A percentile compares a stretch with the other conserved stretches of the same genome.
Evolutionary conservation across 2,797 vertebrate genomes (phyloP).

Genomic region (Hyperoplus lanceolatus): DNA sequence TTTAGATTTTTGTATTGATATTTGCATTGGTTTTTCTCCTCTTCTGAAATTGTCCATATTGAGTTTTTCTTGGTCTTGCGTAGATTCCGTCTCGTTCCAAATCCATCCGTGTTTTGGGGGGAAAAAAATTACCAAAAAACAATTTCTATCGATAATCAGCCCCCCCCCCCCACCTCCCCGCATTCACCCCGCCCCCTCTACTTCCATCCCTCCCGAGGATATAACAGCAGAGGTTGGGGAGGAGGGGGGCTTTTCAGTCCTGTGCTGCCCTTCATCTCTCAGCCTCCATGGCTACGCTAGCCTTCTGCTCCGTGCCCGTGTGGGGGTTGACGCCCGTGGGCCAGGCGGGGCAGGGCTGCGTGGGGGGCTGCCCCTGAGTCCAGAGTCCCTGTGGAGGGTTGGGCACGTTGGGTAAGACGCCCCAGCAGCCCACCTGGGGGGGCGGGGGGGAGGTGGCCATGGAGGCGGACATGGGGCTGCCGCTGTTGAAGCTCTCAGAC

Average conservation of each 20-base stretch:
- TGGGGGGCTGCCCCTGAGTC: slow-evolving; percentile 89
- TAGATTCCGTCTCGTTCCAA: slow-evolving; percentile 61
- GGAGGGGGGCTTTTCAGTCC: slow-evolving; percentile 50
- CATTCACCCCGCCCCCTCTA: background rate
- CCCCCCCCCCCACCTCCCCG: slow-evolving; percentile 24
- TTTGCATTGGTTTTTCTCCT: slow-evolving; percentile 85
- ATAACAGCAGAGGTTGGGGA: background rate
- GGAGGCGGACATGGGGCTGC: slow-evolving; percentile 88
- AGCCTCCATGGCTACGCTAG: slow-evolving; percentile 95
- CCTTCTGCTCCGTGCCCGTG: slow-evolving; percentile 91
- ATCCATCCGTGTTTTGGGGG: slow-evolving; percentile 50
- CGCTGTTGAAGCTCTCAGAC: slow-evolving; percentile 94
- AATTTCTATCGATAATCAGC: slow-evolving; percentile 31
- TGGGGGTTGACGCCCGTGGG: slow-evolving; percentile 89
- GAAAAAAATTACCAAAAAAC: slow-evolving; percentile 59
- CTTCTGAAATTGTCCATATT: slow-evolving; percentile 81
- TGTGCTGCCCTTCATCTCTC: slow-evolving; percentile 93
- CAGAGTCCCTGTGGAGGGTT: slow-evolving; percentile 89
- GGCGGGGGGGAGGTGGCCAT: slow-evolving; percentile 93
- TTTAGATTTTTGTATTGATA: slow-evolving; percentile 66
- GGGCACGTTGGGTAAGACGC: slow-evolving; percentile 76
- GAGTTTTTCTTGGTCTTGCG: slow-evolving; percentile 83
- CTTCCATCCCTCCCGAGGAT: slow-evolving; percentile 15
- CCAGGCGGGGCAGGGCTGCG: slow-evolving; percentile 88
- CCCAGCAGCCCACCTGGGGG: slow-evolving; percentile 85